Conservation (phyloP, 2,797 vertebrate species). For the Poeciliopsis infans region DNA sequence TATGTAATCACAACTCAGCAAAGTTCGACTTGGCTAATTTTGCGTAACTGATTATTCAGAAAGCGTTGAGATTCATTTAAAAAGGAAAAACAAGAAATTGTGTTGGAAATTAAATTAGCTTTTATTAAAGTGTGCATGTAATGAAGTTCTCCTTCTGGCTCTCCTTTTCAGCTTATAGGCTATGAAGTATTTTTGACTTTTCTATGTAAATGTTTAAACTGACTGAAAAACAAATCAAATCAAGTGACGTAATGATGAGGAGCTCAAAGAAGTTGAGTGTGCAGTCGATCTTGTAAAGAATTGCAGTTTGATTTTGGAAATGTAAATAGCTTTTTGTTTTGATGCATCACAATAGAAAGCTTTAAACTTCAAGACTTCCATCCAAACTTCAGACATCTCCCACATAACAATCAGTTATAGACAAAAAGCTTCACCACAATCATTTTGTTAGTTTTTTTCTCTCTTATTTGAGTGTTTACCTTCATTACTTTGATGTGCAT, state of each 20-base stretch:
- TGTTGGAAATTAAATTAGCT: background rate
- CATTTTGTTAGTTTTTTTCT: background rate
- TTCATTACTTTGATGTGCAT: background rate
- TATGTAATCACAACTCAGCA: background rate
- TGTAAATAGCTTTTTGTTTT: background rate
- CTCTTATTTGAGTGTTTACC: background rate
- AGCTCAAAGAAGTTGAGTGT: background rate
- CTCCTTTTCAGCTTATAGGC: background rate
- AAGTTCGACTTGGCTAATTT: background rate
- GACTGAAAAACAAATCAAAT: background rate
- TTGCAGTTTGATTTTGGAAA: background rate
- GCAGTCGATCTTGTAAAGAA: background rate
- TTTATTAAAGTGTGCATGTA: background rate
- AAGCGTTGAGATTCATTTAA: background rate
- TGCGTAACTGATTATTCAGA: background rate
- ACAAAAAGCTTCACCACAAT: background rate
- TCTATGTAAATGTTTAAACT: background rate
- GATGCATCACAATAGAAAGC: background rate
- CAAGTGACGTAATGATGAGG: background rate
- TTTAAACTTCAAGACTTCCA: background rate
- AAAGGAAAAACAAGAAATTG: background rate
- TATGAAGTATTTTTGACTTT: background rate
- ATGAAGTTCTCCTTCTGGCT: background rate
- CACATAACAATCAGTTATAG: background rate
- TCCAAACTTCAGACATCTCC: background rate